Evolutionary conservation across 2,888 invertebrate genomes (phyloP).

Genomic region (Aelia acuminata): DNA sequence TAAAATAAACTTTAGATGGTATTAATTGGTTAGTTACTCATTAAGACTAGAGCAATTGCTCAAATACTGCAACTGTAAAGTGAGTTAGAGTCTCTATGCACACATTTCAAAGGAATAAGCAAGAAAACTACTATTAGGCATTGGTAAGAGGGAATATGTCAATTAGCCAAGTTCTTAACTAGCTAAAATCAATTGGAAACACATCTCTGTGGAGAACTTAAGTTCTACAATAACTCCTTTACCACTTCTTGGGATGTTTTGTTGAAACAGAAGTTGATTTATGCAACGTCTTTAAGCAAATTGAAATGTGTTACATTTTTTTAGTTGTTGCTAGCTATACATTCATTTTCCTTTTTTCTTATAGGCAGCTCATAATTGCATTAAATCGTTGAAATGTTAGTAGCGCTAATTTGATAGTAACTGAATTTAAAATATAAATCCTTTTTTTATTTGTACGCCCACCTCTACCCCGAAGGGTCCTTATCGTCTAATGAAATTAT

Average conservation of each 20-base stretch:
- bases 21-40: too few relatives aligned
- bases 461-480: too few relatives aligned
- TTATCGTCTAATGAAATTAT: too few relatives aligned
- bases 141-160: not conserved
- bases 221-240: not conserved
- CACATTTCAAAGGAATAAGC: not conserved
- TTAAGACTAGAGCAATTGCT: not conserved
- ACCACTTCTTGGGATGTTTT: not conserved
- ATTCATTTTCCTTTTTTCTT: too few relatives aligned
- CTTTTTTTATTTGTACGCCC: too few relatives aligned
- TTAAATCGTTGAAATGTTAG: too few relatives aligned
- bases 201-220: not conserved
- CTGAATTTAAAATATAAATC: too few relatives aligned
- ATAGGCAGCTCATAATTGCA: too few relatives aligned
- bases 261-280: not conserved
- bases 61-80: not conserved
- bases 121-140: not conserved
- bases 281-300: not conserved
- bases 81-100: not conserved
- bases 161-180: not conserved
- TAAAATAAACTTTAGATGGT: too few relatives aligned
- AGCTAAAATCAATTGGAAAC: constrained; percentile 14
- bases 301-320: too few relatives aligned
- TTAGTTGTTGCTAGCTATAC: too few relatives aligned
- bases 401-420: too few relatives aligned